phyloP scores from a whole-genome alignment of 2,888 invertebrate genomes.

The Cephus pygmeus region DNA sequence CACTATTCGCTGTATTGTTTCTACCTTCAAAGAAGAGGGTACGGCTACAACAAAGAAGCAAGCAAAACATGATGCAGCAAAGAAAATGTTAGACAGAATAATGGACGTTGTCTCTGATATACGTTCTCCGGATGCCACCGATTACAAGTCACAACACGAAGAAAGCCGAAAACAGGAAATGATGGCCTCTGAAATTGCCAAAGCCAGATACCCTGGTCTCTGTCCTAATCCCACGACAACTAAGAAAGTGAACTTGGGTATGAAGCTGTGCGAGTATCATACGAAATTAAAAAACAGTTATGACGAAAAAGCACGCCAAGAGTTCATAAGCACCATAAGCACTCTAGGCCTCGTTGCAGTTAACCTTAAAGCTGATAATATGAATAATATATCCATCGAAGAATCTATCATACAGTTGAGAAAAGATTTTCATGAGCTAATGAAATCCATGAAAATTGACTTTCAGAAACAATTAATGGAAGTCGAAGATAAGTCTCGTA shows the following conservation, averaged over 20 bases:
- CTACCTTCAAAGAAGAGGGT: constrained; percentile 69
- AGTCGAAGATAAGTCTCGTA: not conserved
- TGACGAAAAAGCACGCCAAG: constrained; percentile 26
- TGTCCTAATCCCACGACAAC: constrained; percentile 22
- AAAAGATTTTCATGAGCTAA: constrained; percentile 19
- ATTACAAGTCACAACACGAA: not conserved
- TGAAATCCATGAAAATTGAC: constrained; percentile 30
- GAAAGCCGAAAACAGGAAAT: constrained; percentile 16
- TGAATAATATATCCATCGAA: not conserved
- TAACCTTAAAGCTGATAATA: not conserved
- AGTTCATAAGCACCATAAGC: constrained; percentile 31
- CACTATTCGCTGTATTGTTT: constrained; percentile 70
- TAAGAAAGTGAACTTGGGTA: constrained; percentile 51
- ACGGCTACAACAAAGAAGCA: constrained; percentile 74
- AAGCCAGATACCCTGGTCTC: constrained; percentile 22
- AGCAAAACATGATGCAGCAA: constrained; percentile 74
- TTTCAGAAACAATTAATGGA: constrained; percentile 8
- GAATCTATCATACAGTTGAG: constrained; percentile 17
- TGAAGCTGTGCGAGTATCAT: constrained; percentile 52
- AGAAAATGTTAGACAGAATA: constrained; percentile 58
- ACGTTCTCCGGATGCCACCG: not conserved
- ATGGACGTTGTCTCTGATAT: constrained; percentile 38
- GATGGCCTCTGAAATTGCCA: constrained; percentile 22
- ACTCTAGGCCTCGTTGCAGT: constrained; percentile 1
- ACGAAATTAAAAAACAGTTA: constrained; percentile 34